Evolutionary conservation across 1,140 invertebrate species (phyloP), one percentile per base, ranked within the genome.

Genomic region (Pseudomyrmex pallidus): DNA sequence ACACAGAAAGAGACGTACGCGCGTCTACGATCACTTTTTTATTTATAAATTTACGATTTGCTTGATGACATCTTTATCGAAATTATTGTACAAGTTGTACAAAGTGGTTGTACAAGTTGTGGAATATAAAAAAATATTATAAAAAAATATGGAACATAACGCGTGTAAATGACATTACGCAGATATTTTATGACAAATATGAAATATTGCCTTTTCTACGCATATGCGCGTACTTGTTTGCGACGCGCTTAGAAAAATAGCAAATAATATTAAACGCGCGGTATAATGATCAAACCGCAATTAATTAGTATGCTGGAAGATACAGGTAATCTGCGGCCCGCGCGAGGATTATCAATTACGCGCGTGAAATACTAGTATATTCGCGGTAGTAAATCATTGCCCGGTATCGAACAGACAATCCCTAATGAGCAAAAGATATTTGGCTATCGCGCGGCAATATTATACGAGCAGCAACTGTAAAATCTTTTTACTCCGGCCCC

Each of bases 271-370:
- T 88, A 83, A 88, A 76, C 64, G 44, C 61, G 25, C 54, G 61
- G 44, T 74, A 70, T 80, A 84, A 87, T 87, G 72, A 88, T 88
- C 86, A 67, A 74, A 50, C 57, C 46, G 83, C 87, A 83, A 88
- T 88, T 88, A 88, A 88, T 88, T 85, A 83, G 73, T 52, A 72
- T 66, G 77, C 67, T 62, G 17, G 57, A 44, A 77, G 83, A 85
- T 87, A 88, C 56, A 73, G 59, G 72, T 73, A 83, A 88, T 88
- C 86, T 62, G 70, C 77, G 73, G 78, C 77, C 54, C 77, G 87
- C 70, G 87, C 84, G 83, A 83, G 87, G 62, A 85, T 83, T 88
- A 88, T 88, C 87, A 88, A 88, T 88, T 85, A 46, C 56, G 46
- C 78, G 83, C 83, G 83, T 88, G 83, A 88, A 88, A 88, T 88